Evolutionary conservation across 2,888 invertebrate species (phyloP).

Genomic region (Plebejus melissa): DNA sequence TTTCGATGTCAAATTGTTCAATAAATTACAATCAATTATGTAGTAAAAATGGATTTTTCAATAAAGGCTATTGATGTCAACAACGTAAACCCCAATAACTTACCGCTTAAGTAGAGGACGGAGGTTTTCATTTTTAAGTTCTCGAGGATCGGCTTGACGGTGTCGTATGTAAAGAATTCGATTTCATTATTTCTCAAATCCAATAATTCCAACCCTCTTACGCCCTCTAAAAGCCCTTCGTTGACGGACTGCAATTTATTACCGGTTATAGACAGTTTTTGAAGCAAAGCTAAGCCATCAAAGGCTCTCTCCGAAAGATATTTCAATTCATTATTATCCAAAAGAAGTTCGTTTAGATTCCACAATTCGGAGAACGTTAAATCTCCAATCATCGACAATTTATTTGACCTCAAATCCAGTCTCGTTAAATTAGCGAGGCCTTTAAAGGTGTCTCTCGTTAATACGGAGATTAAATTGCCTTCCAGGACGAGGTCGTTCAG

Average conservation of each 20-base stretch:
- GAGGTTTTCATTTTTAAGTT: constrained; percentile 82
- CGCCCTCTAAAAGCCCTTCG: constrained; percentile 85
- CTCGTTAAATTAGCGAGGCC: constrained; percentile 86
- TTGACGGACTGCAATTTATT: constrained; percentile 87
- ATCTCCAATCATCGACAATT: constrained; percentile 87
- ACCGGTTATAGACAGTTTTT: constrained; percentile 85
- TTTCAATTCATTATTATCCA: constrained; percentile 85
- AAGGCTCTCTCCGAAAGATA: constrained; percentile 88
- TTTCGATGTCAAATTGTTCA: neutral
- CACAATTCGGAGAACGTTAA: constrained; percentile 89
- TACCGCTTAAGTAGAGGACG: constrained; percentile 69
- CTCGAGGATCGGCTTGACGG: constrained; percentile 85
- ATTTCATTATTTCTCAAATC: constrained; percentile 89
- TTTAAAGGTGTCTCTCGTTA: constrained; percentile 87
- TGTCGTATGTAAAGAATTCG: constrained; percentile 86
- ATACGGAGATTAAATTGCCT: constrained; percentile 84
- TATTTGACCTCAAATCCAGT: constrained; percentile 87
- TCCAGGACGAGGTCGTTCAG: constrained; percentile 89
- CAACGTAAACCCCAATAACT: constrained; percentile 37
- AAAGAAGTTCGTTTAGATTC: constrained; percentile 83
- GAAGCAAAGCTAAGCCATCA: constrained; percentile 85
- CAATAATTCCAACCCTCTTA: constrained; percentile 85
- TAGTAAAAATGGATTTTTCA: neutral
- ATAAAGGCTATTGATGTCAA: constrained; percentile 12
- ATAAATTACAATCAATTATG: neutral